Base-by-base conservation (phyloP, 2,888 invertebrate genomes). In the Cenopis cana region DNA sequence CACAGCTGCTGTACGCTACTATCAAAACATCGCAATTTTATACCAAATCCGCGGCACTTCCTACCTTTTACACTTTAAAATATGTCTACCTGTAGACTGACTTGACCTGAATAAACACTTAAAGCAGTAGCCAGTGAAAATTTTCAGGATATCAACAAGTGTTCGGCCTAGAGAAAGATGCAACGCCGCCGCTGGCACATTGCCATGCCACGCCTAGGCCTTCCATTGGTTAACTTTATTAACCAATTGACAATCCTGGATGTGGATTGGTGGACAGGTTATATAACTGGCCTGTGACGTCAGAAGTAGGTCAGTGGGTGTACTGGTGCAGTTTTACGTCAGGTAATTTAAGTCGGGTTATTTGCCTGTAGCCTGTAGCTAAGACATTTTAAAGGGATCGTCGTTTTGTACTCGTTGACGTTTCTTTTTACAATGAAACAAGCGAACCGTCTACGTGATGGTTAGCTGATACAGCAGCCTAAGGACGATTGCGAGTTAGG, bases 131-230 rank as follows among this genome's bases (percentile, higher is more conserved):
- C 70, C 65, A 70, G 70, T 70, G 60, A 66, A 70, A 71, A 38
- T 61, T 67, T 66, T 29, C 71, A 24, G 59, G 2, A 65, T 55
- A 61, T 71, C 71, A 71, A 71, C 71, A 71, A 71, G 71, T 71
- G 71, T 61, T 33, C 59, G 41, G 65, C 70, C 70, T 66, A 65
- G 65, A 11, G 61, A 71, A 71, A 71, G 71, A 71, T 71, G 71
- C 71, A 71, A 20, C 49, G 46, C 46, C 60, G 29, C 46, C 11
- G 65, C 55, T 71, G 71, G 71, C 71, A 67, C 55, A 12, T 8
- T 61, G 71, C 71, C 71, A 71, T 14, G 67, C 71, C 71, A 49
- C 71, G 71, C 71, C 71, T 71, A 71, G 67, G 71, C 71, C 67
- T 71, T 71, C 67, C 67, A 71, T 71, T 71, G 71, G 71, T 71